Conservation (phyloP, 2,797 vertebrate genomes). For the Adrianichthys oophorus region DNA sequence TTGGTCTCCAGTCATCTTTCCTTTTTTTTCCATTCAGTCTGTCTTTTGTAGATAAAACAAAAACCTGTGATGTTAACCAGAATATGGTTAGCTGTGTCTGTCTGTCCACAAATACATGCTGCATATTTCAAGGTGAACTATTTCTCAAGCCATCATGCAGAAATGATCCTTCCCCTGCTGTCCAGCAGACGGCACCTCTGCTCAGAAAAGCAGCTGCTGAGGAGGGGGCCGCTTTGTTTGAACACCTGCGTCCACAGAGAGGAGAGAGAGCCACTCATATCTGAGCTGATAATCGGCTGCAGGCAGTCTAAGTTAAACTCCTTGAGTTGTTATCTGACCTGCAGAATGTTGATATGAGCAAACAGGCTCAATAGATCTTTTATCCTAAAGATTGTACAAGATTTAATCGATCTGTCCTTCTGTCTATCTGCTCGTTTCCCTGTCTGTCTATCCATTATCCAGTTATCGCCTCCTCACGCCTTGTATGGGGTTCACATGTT, state of each 20-base stretch:
- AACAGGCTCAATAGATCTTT: too few relatives aligned
- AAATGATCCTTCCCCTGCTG: background rate
- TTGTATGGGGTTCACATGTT: background rate
- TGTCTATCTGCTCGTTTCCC: too few relatives aligned
- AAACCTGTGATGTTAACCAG: too few relatives aligned
- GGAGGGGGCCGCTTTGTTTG: constrained; percentile 50
- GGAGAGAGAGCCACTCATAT: constrained; percentile 39
- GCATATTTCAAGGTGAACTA: too few relatives aligned
- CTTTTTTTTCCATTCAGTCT: background rate
- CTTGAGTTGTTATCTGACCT: constrained; percentile 23
- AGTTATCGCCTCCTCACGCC: constrained; percentile 1
- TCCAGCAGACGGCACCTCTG: constrained; percentile 55
- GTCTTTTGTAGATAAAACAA: too few relatives aligned
- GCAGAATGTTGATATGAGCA: constrained; percentile 5
- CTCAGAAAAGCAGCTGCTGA: background rate
- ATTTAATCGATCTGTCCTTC: too few relatives aligned
- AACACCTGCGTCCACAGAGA: constrained; percentile 70
- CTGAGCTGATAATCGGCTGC: constrained; percentile 61
- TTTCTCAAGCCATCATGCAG: too few relatives aligned
- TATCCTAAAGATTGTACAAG: too few relatives aligned
- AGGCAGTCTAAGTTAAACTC: constrained; percentile 49
- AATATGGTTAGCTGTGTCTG: too few relatives aligned
- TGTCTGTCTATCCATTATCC: background rate
- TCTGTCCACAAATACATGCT: too few relatives aligned
- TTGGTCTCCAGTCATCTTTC: background rate